Base-by-base conservation (phyloP, 2,113 vertebrate genomes). In the Ailurus styani region DNA sequence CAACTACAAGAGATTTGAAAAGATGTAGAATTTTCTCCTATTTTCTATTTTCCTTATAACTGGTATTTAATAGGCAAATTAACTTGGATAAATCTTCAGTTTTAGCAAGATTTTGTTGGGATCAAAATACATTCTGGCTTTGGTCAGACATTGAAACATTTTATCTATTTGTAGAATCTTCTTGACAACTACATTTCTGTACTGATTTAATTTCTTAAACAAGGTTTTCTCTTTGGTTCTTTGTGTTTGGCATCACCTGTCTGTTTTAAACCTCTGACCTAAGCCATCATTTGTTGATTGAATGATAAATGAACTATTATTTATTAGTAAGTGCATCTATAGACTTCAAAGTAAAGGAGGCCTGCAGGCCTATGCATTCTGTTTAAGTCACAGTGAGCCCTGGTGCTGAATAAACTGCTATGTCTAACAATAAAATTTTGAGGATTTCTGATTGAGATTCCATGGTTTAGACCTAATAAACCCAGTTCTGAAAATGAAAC, bases 1-100 rank as follows among this genome's bases (percentile, higher is more conserved):
- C 92, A 97, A 93, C 70, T 87, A 97, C 40, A 90, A 91, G 92
- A 97, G 62, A 82, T 96, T 98, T 98, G 87, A 96, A 97, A 98
- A 97, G 72, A 92, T 95, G 54, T 57, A 77, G 79, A 96, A 95
- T 98, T 97, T 97, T 70, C 34, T 57, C 94, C 91, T 90, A 14
- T 96, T 90, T 97, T 93, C 42, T 25, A 62, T 95, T 82, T 57
- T 94, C 12, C 50, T 91, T 93, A 45, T 34, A 95, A 50, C 90
- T 96, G 37, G n/a, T 95, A 93, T 75, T 90, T 95, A 96, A 95
- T 47, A 95, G 45, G 90, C 77, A 96, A 73, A 96, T 97, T 93
- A 92, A 85, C 64, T 88, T 85, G 42, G 31, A 15, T 96, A 89
- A 96, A 93, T 52, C 27, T 93, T 97, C 47, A 15, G 0, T 96